phyloP scores from a whole-genome alignment of 2,888 invertebrate species.

The Horisme vitalbata region DNA sequence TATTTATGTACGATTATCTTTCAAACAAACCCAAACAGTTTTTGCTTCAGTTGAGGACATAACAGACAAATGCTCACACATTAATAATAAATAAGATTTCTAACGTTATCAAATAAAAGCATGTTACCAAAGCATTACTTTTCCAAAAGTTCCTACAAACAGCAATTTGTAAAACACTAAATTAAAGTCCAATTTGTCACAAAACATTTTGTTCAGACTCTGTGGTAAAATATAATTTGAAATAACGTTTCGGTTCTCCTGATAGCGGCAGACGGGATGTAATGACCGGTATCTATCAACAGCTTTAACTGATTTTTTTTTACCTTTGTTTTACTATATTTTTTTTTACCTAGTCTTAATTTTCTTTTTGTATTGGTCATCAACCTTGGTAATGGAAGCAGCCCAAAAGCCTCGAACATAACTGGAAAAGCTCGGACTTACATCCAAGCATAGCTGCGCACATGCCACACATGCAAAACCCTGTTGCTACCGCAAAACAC shows the following conservation, averaged over 20 bases:
- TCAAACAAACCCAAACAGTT: too few species aligned
- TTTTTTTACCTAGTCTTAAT: too few species aligned
- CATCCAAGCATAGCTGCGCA: too few species aligned
- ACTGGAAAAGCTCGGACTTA: too few species aligned
- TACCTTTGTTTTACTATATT: too few species aligned
- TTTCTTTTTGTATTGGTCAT: too few species aligned
- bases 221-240: conserved; percentile 31
- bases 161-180: conserved; percentile 23
- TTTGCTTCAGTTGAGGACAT: neutral
- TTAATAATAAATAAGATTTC: neutral
- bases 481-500: too few species aligned
- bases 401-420: too few species aligned
- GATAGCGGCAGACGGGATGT: neutral
- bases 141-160: conserved; percentile 20
- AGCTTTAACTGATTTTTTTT: too few species aligned
- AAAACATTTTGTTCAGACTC: conserved; percentile 34
- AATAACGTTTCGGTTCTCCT: conserved; percentile 27
- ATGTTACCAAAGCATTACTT: conserved; percentile 2
- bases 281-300: neutral
- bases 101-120: conserved; percentile 1
- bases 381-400: too few species aligned
- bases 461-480: too few species aligned
- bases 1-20: too few species aligned
- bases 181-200: conserved; percentile 29
- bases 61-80: neutral